Conservation (phyloP, 2,888 invertebrate genomes). For the Chaetogeoica ovagalla region DNA sequence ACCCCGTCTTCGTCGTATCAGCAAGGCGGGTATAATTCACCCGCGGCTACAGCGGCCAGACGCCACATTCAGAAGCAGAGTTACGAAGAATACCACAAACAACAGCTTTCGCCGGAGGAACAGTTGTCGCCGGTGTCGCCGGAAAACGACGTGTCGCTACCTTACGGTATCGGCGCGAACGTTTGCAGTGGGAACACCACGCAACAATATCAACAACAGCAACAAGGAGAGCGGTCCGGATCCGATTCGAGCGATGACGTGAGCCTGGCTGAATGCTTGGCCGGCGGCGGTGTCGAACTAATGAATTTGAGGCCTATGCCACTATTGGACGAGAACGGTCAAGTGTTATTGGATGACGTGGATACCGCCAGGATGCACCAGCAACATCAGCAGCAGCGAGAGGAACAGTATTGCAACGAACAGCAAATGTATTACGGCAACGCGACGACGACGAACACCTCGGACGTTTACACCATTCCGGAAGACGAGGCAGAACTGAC, state of each 20-base stretch:
- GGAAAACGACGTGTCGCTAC: constrained; percentile 30
- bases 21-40: constrained; percentile 25
- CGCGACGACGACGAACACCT: constrained; percentile 57
- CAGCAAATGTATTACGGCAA: constrained; percentile 59
- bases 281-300: constrained; percentile 41
- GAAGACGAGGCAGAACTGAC: constrained; percentile 62
- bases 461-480: constrained; percentile 62
- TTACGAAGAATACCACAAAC: constrained; percentile 34
- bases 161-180: constrained; percentile 44
- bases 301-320: constrained; percentile 46
- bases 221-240: constrained; percentile 54
- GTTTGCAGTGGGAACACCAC: constrained; percentile 52
- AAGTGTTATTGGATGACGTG: constrained; percentile 54
- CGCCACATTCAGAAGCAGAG: constrained; percentile 18
- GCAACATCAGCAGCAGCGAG: constrained; percentile 45
- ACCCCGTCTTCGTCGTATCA: background rate
- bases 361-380: constrained; percentile 52
- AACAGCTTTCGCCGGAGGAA: constrained; percentile 46
- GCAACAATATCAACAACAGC: constrained; percentile 54
- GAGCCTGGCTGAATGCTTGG: constrained; percentile 53
- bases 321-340: constrained; percentile 54
- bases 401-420: constrained; percentile 52
- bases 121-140: constrained; percentile 47
- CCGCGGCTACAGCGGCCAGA: constrained; percentile 14
- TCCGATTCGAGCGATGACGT: constrained; percentile 55